These are phyloP conservation scores for Enteromius anoplus DNA, from an alignment of 2,797 vertebrate genomes.

Conservation along the genomic window DNA sequence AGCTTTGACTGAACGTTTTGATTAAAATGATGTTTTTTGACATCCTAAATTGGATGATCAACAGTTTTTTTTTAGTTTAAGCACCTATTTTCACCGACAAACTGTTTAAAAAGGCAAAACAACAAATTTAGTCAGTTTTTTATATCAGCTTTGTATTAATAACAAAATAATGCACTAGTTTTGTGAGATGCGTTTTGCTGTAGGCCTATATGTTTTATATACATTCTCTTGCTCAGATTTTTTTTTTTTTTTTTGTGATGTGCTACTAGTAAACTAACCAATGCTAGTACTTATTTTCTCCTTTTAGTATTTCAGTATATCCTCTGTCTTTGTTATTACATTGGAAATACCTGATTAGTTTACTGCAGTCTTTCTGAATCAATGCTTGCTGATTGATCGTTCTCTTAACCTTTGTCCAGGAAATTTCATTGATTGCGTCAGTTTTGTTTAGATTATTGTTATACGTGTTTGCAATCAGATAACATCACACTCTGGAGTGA, in stretches of 20 bases:
- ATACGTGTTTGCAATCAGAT: background rate
- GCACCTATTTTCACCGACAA: too few relatives aligned
- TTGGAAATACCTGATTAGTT: background rate
- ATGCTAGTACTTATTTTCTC: background rate
- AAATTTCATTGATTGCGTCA: background rate
- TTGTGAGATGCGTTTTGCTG: background rate
- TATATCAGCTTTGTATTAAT: background rate
- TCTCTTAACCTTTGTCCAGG: background rate
- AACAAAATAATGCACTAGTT: background rate
- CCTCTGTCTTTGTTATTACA: background rate
- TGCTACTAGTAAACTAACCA: background rate
- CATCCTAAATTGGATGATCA: too few relatives aligned
- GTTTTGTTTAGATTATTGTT: slow-evolving; percentile 6
- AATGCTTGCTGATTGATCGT: slow-evolving; percentile 4
- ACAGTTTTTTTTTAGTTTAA: too few relatives aligned
- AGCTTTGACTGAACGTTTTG: too few relatives aligned
- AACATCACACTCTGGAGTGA: background rate
- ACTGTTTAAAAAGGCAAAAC: background rate
- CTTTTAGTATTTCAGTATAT: background rate
- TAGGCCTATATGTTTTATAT: background rate
- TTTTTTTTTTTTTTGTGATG: background rate
- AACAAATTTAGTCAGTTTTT: background rate
- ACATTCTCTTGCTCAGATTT: background rate
- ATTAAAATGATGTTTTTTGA: too few relatives aligned
- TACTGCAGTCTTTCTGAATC: background rate